Conservation (phyloP, 2,113 vertebrate genomes). For the Tyto alba region DNA sequence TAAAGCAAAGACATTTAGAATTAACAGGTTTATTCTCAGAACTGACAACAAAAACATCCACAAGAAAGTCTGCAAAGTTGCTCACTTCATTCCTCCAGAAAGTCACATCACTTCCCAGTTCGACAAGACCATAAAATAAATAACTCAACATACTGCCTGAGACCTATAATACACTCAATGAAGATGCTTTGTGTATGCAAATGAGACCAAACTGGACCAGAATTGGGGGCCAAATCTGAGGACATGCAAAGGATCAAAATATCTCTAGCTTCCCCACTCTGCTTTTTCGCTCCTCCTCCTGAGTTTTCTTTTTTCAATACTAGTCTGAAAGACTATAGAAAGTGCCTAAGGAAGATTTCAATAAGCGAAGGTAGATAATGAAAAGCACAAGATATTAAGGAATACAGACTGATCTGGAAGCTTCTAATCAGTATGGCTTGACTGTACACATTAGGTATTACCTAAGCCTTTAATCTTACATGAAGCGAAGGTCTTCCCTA, state of each 20-base stretch:
- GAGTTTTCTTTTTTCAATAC: not conserved
- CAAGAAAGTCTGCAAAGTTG: not conserved
- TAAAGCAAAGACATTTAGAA: not conserved
- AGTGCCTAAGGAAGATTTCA: not conserved
- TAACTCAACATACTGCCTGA: not conserved
- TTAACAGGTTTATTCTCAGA: not conserved
- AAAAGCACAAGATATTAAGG: not conserved
- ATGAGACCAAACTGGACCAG: not conserved
- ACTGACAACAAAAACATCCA: not conserved
- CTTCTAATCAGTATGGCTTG: not conserved
- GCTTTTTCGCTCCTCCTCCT: not conserved
- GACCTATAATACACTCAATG: not conserved
- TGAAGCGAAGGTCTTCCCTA: not conserved
- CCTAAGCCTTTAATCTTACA: not conserved
- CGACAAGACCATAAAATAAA: not conserved
- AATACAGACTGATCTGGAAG: not conserved
- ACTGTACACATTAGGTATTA: not conserved
- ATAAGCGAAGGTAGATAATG: not conserved
- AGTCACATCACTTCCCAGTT: not conserved
- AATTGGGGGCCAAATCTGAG: not conserved
- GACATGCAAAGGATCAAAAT: not conserved
- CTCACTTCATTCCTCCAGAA: not conserved
- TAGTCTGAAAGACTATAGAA: not conserved
- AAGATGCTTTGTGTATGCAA: not conserved
- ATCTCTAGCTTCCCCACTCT: not conserved